Conservation (phyloP, 2,797 vertebrate species). For the Scomberomorus guttatus region DNA sequence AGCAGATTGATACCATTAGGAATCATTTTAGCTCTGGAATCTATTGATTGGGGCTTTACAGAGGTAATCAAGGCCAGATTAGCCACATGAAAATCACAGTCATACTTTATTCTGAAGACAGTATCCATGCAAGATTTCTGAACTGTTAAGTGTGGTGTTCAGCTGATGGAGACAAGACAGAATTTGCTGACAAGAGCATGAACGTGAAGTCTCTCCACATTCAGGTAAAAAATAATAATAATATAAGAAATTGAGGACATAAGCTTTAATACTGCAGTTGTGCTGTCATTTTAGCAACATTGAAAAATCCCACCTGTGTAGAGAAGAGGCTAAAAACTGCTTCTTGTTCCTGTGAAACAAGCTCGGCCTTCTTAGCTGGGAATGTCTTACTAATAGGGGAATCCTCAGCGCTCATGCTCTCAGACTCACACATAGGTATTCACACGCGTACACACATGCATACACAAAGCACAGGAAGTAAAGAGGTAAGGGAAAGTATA, state of each 20-base stretch:
- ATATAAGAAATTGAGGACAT: slow-evolving; percentile 6
- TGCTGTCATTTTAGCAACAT: slow-evolving; percentile 5
- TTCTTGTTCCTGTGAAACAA: slow-evolving; percentile 27
- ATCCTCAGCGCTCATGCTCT: slow-evolving; percentile 28
- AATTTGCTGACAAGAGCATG: slow-evolving; percentile 8
- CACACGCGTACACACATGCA: neutral
- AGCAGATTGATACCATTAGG: slow-evolving; percentile 66
- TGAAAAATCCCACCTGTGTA: slow-evolving; percentile 28
- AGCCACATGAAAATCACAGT: slow-evolving; percentile 36
- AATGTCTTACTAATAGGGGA: slow-evolving; percentile 63
- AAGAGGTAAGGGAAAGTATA: slow-evolving; percentile 29
- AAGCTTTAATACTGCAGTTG: slow-evolving; percentile 4
- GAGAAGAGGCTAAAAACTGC: slow-evolving; percentile 16
- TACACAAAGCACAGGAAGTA: neutral
- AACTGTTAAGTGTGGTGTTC: slow-evolving; percentile 21
- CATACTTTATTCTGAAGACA: slow-evolving; percentile 27
- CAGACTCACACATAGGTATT: slow-evolving; percentile 24
- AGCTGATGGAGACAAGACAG: slow-evolving; percentile 14
- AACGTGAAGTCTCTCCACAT: neutral
- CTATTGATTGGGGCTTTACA: slow-evolving; percentile 70
- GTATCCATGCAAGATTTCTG: slow-evolving; percentile 18
- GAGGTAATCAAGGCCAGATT: slow-evolving; percentile 63
- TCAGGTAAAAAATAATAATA: neutral
- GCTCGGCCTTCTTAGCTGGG: slow-evolving; percentile 35
- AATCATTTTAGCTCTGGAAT: slow-evolving; percentile 58